phyloP scores from a whole-genome alignment of 2,888 invertebrate species.

The Drosophila koepferae region DNA sequence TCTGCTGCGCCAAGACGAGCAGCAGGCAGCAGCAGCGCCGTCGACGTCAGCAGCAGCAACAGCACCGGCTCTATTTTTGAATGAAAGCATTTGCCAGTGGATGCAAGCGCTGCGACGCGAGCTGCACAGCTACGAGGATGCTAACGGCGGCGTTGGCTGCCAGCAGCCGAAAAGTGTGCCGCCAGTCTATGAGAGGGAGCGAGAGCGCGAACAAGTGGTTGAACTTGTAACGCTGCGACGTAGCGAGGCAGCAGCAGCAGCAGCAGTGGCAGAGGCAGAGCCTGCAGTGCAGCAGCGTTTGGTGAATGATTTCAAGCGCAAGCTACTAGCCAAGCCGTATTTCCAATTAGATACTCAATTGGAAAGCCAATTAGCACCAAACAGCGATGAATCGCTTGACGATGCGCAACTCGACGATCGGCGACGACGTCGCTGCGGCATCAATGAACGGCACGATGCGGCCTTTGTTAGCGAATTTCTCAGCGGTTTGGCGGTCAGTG shows the following conservation, averaged over 20 bases:
- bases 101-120: constrained; percentile 83
- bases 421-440: constrained; percentile 69
- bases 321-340: constrained; percentile 72
- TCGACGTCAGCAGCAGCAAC: constrained; percentile 7
- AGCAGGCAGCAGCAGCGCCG: constrained; percentile 6
- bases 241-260: constrained; percentile 6
- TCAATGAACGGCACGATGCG: constrained; percentile 78
- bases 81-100: constrained; percentile 83
- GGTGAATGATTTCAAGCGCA: constrained; percentile 82
- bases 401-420: constrained; percentile 17
- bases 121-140: constrained; percentile 79
- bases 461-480: constrained; percentile 82
- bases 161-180: constrained; percentile 84
- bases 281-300: constrained; percentile 54
- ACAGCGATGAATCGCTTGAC: neutral
- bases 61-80: constrained; percentile 61
- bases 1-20: constrained; percentile 49
- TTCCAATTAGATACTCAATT: constrained; percentile 20
- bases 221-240: constrained; percentile 45
- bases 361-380: constrained; percentile 23
- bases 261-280: constrained; percentile 1
- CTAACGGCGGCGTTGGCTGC: constrained; percentile 52
- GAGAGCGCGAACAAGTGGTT: constrained; percentile 20
- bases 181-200: constrained; percentile 59
- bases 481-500: constrained; percentile 43